These are phyloP conservation scores for Plemyria rubiginata DNA, from an alignment of 2,888 invertebrate genomes.

Conservation along the genomic window DNA sequence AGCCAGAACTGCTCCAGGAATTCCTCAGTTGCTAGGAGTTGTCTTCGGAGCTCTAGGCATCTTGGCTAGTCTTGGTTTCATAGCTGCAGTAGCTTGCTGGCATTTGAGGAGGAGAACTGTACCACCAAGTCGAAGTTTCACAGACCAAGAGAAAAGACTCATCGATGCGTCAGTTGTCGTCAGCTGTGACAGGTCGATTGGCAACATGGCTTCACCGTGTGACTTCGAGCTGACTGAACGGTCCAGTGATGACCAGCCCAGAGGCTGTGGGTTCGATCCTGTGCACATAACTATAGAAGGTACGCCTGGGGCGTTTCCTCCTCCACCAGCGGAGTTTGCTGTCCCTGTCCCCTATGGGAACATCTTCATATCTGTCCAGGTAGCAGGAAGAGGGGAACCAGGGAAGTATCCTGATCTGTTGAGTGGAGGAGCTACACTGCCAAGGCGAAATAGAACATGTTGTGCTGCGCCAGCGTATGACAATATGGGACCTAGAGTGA, in stretches of 20 bases:
- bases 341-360: constrained; percentile 87
- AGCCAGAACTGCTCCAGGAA: constrained; percentile 89
- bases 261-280: constrained; percentile 83
- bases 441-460: constrained; percentile 77
- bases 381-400: constrained; percentile 80
- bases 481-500: constrained; percentile 95
- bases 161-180: constrained; percentile 89
- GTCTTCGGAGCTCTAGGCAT: constrained; percentile 90
- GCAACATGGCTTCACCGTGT: constrained; percentile 86
- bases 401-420: constrained; percentile 91
- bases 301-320: constrained; percentile 77
- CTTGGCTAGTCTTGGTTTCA: constrained; percentile 87
- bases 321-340: constrained; percentile 84
- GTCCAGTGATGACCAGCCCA: constrained; percentile 73
- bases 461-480: constrained; percentile 90
- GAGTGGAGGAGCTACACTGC: constrained; percentile 77
- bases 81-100: constrained; percentile 81
- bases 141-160: constrained; percentile 94
- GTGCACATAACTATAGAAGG: constrained; percentile 87
- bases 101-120: constrained; percentile 90
- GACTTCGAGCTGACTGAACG: constrained; percentile 80
- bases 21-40: constrained; percentile 89
- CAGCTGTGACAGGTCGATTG: constrained; percentile 88
- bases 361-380: constrained; percentile 94
- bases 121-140: constrained; percentile 88